Percentiles rank a stretch among this genome's conserved stretches.
These are phyloP conservation scores for Nyctereutes procyonoides DNA, from an alignment of 2,113 vertebrate species.

Conservation along the genomic window DNA sequence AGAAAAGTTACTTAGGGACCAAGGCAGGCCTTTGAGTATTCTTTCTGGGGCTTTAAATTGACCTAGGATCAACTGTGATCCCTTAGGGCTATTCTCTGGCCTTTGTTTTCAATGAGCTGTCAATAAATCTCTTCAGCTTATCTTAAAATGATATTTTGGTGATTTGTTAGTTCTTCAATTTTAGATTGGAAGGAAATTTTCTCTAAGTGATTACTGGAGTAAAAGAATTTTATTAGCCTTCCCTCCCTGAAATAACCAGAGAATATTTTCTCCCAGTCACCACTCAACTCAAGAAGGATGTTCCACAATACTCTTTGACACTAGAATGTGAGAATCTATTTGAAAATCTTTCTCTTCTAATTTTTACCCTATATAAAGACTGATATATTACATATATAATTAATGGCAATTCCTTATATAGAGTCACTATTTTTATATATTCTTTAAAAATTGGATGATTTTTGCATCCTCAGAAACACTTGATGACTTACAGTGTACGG, in stretches of 20 bases:
- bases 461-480: not conserved
- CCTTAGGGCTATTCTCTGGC: too few relatives aligned
- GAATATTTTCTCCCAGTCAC: not conserved
- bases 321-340: not conserved
- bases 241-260: not conserved
- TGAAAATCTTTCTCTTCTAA: not conserved
- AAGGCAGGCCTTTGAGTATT: not conserved
- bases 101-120: not conserved
- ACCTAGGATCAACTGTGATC: not conserved
- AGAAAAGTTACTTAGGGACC: not conserved
- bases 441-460: constrained; percentile 23
- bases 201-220: not conserved
- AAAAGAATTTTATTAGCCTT: not conserved
- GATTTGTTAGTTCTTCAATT: constrained; percentile 21
- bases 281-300: not conserved
- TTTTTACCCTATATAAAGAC: not conserved
- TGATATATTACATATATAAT: not conserved
- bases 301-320: not conserved
- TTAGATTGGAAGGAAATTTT: constrained; percentile 13
- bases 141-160: not conserved
- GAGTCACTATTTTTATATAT: not conserved
- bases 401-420: not conserved
- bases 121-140: not conserved
- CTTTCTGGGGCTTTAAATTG: not conserved
- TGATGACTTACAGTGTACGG: not conserved